Percentiles rank a stretch among this genome's conserved stretches.
Evolutionary conservation across 2,113 vertebrate genomes (phyloP).

Genomic region (Microcebus murinus): DNA sequence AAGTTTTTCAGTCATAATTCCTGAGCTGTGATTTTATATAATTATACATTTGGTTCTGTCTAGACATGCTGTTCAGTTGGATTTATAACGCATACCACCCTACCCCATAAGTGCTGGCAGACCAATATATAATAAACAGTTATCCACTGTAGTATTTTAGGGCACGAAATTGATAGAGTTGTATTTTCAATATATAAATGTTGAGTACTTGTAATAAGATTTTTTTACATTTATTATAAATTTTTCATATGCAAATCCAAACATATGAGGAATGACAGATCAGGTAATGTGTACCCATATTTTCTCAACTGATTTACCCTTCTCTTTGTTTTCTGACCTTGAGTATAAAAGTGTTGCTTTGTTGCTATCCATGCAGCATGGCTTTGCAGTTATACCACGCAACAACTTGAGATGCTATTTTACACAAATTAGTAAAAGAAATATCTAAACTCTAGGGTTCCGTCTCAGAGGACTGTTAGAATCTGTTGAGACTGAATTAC

Average conservation of each 20-base stretch:
- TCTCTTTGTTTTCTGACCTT: neutral
- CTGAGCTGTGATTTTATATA: constrained; percentile 48
- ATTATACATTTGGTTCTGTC: constrained; percentile 55
- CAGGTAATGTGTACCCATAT: neutral
- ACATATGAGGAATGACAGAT: neutral
- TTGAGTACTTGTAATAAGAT: constrained; percentile 1
- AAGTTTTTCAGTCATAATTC: constrained; percentile 40
- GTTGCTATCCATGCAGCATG: no score
- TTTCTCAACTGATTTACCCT: neutral
- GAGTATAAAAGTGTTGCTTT: neutral
- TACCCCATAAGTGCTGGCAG: neutral
- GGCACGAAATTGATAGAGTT: neutral
- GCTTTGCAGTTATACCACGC: neutral
- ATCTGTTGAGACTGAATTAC: constrained; percentile 12
- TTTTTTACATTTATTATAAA: neutral
- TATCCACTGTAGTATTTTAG: neutral
- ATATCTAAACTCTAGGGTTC: neutral
- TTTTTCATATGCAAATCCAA: neutral
- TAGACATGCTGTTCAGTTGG: constrained; percentile 54
- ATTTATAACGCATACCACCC: constrained; percentile 34
- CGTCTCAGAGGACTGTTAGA: neutral
- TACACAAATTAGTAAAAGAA: neutral
- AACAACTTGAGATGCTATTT: neutral
- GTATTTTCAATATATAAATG: constrained; percentile 25
- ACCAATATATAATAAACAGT: constrained; percentile 18